Evolutionary conservation across 2,113 vertebrate genomes (phyloP).

Genomic region (Petrocephalus microphthalmus): DNA sequence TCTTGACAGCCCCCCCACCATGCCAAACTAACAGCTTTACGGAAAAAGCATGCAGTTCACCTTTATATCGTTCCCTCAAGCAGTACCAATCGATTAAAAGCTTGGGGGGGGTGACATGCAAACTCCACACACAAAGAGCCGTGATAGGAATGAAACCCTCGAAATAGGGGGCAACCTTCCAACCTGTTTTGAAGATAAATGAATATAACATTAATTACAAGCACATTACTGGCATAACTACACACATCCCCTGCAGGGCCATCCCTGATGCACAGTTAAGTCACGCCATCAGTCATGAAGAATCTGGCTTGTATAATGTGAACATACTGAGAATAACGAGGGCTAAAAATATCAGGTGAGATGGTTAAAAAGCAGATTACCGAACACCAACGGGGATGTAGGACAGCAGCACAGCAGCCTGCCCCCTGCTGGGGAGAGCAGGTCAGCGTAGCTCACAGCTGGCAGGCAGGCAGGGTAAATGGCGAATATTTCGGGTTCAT

Average conservation of each 20-base stretch:
- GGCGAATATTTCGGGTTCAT: neutral
- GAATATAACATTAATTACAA: neutral
- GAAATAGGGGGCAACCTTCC: neutral
- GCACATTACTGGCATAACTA: neutral
- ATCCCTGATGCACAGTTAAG: neutral
- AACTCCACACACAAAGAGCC: neutral
- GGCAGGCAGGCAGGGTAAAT: neutral
- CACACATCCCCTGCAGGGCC: neutral
- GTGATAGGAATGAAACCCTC: neutral
- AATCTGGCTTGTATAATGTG: neutral
- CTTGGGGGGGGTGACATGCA: neutral
- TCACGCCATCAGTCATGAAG: neutral
- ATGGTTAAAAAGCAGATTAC: neutral
- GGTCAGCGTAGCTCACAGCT: neutral
- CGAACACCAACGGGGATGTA: neutral
- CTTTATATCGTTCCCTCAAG: neutral
- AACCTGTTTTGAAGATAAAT: neutral
- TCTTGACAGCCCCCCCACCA: neutral
- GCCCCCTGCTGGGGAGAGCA: neutral
- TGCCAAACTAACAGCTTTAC: neutral
- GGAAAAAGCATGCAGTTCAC: neutral
- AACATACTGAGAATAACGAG: neutral
- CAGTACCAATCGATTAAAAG: constrained; percentile 7
- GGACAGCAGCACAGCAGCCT: neutral
- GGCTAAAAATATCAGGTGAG: neutral